Conservation (phyloP, 2,888 invertebrate genomes). For the Heliconius ethilla region DNA sequence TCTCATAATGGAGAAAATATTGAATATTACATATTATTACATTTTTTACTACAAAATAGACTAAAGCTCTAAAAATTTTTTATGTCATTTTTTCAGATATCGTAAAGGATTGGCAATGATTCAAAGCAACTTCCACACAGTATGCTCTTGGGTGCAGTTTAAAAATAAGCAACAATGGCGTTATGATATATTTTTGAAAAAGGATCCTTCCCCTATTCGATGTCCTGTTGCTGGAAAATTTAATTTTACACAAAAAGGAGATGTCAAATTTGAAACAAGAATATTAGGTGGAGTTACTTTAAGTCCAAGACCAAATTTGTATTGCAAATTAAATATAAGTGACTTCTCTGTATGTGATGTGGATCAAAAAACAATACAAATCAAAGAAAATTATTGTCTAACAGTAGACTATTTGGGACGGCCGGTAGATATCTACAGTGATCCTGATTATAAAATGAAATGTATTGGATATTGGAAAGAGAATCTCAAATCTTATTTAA, state of each 20-base stretch:
- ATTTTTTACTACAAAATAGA: not conserved
- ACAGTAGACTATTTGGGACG: slow-evolving; percentile 97
- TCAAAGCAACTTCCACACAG: slow-evolving; percentile 94
- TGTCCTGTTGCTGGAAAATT: slow-evolving; percentile 99
- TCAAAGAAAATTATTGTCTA: slow-evolving; percentile 97
- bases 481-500: slow-evolving; percentile 96
- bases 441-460: slow-evolving; percentile 97
- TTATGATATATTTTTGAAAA: slow-evolving; percentile 92
- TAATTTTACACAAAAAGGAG: slow-evolving; percentile 95
- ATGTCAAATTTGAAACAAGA: slow-evolving; percentile 94
- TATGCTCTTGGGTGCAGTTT: slow-evolving; percentile 97
- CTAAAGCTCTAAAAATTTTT: not conserved
- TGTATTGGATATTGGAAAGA: slow-evolving; percentile 99
- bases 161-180: slow-evolving; percentile 92
- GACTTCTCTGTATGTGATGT: slow-evolving; percentile 97
- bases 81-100: slow-evolving; percentile 81
- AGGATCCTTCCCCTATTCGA: slow-evolving; percentile 93
- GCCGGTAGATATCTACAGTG: slow-evolving; percentile 97
- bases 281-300: slow-evolving; percentile 97
- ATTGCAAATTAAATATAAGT: slow-evolving; percentile 96
- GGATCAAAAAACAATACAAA: slow-evolving; percentile 95
- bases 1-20: not conserved
- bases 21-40: not conserved
- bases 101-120: slow-evolving; percentile 94
- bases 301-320: slow-evolving; percentile 94